A percentile compares a stretch with the other conserved stretches of the same genome.
Evolutionary conservation across 2,113 vertebrate genomes (phyloP).

Genomic region (Felis chaus): DNA sequence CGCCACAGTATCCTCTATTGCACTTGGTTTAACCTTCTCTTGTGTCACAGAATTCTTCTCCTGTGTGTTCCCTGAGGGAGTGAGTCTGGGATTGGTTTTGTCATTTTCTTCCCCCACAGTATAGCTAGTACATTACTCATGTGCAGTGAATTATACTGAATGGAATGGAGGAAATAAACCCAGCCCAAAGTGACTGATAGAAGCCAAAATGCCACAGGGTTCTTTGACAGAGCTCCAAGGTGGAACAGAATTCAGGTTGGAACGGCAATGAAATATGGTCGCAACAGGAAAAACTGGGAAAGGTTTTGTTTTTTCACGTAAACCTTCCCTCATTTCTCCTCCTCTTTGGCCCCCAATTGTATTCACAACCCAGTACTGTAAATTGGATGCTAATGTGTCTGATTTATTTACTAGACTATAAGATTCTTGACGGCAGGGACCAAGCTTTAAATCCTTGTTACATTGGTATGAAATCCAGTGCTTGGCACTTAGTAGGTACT

Average conservation of each 20-base stretch:
- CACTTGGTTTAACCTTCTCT: not conserved
- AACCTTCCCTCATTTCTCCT: not conserved
- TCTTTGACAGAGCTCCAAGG: not conserved
- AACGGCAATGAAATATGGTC: not conserved
- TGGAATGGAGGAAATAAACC: not conserved
- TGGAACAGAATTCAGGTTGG: not conserved
- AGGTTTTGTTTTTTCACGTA: not conserved
- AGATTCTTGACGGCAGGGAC: not conserved
- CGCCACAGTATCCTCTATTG: not conserved
- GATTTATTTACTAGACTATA: not conserved
- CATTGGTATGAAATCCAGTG: not conserved
- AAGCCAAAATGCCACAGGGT: not conserved
- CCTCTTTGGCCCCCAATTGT: not conserved
- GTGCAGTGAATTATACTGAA: not conserved
- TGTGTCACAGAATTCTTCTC: not conserved
- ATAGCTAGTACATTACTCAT: not conserved
- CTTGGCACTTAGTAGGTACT: not conserved
- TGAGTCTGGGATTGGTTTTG: not conserved
- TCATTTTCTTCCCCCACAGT: not conserved
- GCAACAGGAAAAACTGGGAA: not conserved
- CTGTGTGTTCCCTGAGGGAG: not conserved
- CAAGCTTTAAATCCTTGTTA: not conserved
- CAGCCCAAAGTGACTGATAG: not conserved
- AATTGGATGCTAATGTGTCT: not conserved
- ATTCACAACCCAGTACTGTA: not conserved